These are phyloP conservation scores for Cynopterus brachyotis DNA, from an alignment of 2,113 vertebrate genomes.

Conservation along the genomic window DNA sequence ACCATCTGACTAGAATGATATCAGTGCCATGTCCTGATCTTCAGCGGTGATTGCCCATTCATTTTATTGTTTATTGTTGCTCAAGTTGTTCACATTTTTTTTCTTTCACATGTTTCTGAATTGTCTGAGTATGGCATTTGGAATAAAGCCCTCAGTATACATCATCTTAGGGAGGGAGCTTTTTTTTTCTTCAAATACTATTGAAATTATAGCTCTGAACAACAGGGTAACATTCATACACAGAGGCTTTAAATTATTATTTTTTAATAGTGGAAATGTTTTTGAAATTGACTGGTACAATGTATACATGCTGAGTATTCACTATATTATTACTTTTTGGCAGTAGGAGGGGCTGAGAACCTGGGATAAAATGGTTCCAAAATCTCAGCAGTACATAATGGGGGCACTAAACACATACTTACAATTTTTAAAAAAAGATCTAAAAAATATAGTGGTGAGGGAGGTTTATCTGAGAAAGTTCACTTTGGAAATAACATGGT, in stretches of 20 bases:
- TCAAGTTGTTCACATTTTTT: slow-evolving; percentile 31
- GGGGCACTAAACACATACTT: slow-evolving; percentile 65
- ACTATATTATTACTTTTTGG: slow-evolving; percentile 50
- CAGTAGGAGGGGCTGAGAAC: slow-evolving; percentile 49
- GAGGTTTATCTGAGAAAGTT: slow-evolving; percentile 59
- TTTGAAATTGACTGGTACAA: slow-evolving; percentile 58
- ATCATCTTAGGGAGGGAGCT: slow-evolving; percentile 48
- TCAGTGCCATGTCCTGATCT: neutral
- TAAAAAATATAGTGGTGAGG: slow-evolving; percentile 58
- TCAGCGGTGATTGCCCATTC: slow-evolving; percentile 4
- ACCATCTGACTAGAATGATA: neutral
- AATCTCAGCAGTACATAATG: slow-evolving; percentile 41
- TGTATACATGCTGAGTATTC: slow-evolving; percentile 23
- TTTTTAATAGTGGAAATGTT: slow-evolving; percentile 74
- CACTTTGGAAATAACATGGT: slow-evolving; percentile 34
- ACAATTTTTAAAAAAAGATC: neutral
- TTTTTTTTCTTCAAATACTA: slow-evolving; percentile 47
- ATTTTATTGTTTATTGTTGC: slow-evolving; percentile 42
- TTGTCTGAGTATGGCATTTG: slow-evolving; percentile 46
- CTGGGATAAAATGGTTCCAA: slow-evolving; percentile 51
- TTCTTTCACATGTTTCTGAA: slow-evolving; percentile 33
- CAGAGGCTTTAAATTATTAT: slow-evolving; percentile 66
- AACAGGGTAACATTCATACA: slow-evolving; percentile 62
- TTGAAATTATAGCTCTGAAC: slow-evolving; percentile 71
- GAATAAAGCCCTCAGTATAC: slow-evolving; percentile 55